Evolutionary conservation across 2,113 vertebrate species (phyloP).

Genomic region (Psettodes erumei): DNA sequence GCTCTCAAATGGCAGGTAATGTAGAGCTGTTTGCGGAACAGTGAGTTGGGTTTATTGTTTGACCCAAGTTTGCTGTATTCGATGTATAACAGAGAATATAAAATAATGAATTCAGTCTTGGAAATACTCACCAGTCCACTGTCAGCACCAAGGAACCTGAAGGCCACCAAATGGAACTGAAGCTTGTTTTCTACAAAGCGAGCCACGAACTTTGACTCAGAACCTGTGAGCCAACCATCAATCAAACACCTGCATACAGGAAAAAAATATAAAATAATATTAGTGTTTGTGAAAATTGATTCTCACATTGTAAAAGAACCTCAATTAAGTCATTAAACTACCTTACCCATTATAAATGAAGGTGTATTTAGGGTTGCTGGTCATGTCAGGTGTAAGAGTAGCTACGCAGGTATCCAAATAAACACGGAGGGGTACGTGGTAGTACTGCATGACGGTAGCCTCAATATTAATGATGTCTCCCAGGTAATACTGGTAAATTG

Average conservation of each 20-base stretch:
- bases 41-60: neutral
- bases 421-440: slow-evolving; percentile 74
- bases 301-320: neutral
- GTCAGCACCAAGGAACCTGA: slow-evolving; percentile 64
- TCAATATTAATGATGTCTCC: slow-evolving; percentile 73
- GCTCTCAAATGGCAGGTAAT: slow-evolving; percentile 79
- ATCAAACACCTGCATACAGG: slow-evolving; percentile 72
- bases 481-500: slow-evolving; percentile 69
- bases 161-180: slow-evolving; percentile 74
- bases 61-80: neutral
- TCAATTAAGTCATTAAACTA: neutral
- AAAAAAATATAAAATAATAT: neutral
- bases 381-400: slow-evolving; percentile 44
- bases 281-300: neutral
- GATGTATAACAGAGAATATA: neutral
- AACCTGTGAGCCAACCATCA: slow-evolving; percentile 72
- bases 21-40: slow-evolving; percentile 67
- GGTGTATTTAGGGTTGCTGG: slow-evolving; percentile 69
- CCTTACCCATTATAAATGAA: slow-evolving; percentile 80
- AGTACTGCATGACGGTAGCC: slow-evolving; percentile 66
- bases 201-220: slow-evolving; percentile 64
- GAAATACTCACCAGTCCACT: slow-evolving; percentile 44
- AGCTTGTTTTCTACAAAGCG: slow-evolving; percentile 70
- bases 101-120: neutral
- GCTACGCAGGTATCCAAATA: slow-evolving; percentile 79